These are phyloP conservation scores for Syrrhaptes paradoxus DNA, from an alignment of 2,113 vertebrate genomes.

Conservation along the genomic window DNA sequence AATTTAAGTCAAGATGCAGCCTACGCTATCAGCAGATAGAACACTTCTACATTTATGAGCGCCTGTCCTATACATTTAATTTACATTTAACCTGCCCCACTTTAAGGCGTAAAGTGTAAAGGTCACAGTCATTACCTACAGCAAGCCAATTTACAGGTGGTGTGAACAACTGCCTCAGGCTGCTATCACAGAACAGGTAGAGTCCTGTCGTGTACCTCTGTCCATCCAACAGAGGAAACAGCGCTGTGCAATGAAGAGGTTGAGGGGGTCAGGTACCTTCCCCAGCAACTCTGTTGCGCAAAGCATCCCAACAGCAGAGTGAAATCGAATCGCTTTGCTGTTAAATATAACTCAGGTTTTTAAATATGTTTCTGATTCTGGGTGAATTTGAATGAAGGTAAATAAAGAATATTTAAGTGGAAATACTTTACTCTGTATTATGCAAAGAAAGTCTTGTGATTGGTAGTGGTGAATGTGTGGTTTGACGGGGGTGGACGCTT, in stretches of 20 bases:
- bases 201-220: neutral
- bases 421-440: neutral
- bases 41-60: neutral
- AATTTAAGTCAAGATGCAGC: constrained; percentile 10
- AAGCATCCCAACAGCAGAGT: neutral
- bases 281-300: neutral
- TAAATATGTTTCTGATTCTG: neutral
- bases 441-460: neutral
- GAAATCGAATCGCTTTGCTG: neutral
- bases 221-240: neutral
- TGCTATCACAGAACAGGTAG: neutral
- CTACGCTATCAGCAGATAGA: neutral
- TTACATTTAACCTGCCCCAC: neutral
- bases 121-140: neutral
- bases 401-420: neutral
- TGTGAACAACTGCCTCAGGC: neutral
- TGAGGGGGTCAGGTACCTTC: neutral
- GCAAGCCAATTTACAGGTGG: neutral
- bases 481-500: neutral
- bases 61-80: neutral
- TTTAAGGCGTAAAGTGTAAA: neutral
- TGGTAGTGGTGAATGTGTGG: neutral
- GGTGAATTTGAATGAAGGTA: neutral
- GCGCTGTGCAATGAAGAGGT: neutral
- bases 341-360: neutral